phyloP scores from a whole-genome alignment of 2,113 vertebrate species.

The Sorex araneus region DNA sequence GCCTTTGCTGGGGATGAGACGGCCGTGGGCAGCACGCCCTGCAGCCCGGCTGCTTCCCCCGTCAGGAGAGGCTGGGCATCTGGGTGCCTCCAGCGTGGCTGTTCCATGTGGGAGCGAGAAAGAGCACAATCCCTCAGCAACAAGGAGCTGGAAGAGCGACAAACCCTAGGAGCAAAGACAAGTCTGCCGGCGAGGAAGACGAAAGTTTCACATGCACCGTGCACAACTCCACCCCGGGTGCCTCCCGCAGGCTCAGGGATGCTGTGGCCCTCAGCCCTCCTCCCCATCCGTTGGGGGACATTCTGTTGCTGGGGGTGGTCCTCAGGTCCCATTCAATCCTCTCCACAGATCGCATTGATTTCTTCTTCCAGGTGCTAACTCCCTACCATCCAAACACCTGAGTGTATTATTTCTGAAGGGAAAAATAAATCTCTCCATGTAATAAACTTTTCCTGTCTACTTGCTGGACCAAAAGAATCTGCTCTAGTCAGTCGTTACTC shows the following conservation, averaged over 20 bases:
- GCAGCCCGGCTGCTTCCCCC: too few relatives aligned
- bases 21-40: neutral
- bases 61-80: too few relatives aligned
- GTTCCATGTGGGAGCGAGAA: too few relatives aligned
- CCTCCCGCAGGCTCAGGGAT: too few relatives aligned
- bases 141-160: fast-evolving
- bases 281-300: too few relatives aligned
- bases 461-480: neutral
- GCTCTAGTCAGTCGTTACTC: neutral
- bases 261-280: too few relatives aligned
- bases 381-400: neutral
- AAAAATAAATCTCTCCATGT: neutral
- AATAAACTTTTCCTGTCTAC: neutral
- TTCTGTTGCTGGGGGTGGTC: too few relatives aligned
- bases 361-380: neutral
- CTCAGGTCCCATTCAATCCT: neutral
- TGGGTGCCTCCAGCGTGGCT: too few relatives aligned
- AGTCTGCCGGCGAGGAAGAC: too few relatives aligned
- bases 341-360: neutral
- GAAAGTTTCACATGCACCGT: too few relatives aligned
- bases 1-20: neutral
- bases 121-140: neutral
- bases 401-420: neutral
- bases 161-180: too few relatives aligned
- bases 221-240: too few relatives aligned